Percentiles rank a stretch among this genome's conserved stretches.
phyloP scores from a whole-genome alignment of 1,140 invertebrate species.

The Leucophenga varia region DNA sequence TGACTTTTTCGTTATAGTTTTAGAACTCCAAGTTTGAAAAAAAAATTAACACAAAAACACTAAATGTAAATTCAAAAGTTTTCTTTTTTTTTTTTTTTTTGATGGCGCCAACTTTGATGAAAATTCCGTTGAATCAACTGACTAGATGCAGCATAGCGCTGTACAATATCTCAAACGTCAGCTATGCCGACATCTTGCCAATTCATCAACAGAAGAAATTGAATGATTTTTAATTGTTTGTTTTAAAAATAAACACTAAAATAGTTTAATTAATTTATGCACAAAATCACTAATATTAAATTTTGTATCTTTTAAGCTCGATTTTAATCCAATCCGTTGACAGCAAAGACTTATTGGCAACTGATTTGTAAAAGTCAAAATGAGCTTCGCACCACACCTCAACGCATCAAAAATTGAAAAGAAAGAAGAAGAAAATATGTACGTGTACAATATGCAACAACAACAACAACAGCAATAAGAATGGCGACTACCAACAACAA shows the following conservation, averaged over 20 bases:
- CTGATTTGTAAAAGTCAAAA: conserved; percentile 42
- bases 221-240: neutral
- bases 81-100: too few species aligned
- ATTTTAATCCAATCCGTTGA: conserved; percentile 44
- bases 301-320: conserved; percentile 12
- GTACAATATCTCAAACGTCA: conserved; percentile 37
- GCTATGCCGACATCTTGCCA: conserved; percentile 57
- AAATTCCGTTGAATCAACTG: conserved; percentile 52
- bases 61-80: too few species aligned
- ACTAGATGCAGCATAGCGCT: conserved; percentile 56
- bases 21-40: too few species aligned
- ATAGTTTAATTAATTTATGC: neutral
- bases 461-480: conserved; percentile 12
- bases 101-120: too few species aligned
- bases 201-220: conserved; percentile 38
- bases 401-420: conserved; percentile 14
- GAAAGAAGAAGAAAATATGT: conserved; percentile 3
- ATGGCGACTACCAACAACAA: conserved; percentile 28
- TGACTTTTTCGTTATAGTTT: too few species aligned
- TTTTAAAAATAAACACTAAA: neutral
- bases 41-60: too few species aligned
- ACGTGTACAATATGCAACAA: too few species aligned
- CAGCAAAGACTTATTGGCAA: conserved; percentile 54
- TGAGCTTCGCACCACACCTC: conserved; percentile 54
- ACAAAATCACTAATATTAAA: conserved; percentile 1